These are phyloP conservation scores for Aphrophora alni DNA, from an alignment of 2,888 invertebrate species.

Conservation along the genomic window DNA sequence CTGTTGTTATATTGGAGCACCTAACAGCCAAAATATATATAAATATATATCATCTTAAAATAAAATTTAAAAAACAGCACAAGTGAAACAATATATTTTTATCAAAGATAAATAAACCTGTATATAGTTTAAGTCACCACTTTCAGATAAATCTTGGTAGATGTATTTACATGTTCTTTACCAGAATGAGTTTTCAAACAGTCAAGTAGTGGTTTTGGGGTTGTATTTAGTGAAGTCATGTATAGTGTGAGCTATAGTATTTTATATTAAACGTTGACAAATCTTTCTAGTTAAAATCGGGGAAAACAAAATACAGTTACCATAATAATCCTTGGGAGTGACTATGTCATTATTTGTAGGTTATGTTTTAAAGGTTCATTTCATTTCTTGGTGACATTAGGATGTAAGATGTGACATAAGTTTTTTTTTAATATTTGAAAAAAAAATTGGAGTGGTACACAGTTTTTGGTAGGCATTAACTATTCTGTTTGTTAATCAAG, in stretches of 20 bases:
- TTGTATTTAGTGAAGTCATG: conserved; percentile 30
- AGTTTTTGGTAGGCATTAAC: too few relatives aligned
- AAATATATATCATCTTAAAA: not conserved
- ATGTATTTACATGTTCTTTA: not conserved
- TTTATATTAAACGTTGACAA: conserved; percentile 36
- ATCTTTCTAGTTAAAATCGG: conserved; percentile 33
- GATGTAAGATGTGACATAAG: too few relatives aligned
- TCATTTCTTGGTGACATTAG: too few relatives aligned
- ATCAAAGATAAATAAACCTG: not conserved
- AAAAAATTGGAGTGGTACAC: too few relatives aligned
- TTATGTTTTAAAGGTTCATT: not conserved
- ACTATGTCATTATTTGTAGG: not conserved
- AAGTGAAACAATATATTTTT: not conserved
- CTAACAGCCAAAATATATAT: conserved; percentile 33
- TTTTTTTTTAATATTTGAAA: too few relatives aligned
- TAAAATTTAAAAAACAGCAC: not conserved
- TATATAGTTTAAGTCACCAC: not conserved
- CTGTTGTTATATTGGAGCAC: conserved; percentile 1
- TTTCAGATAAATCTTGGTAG: not conserved
- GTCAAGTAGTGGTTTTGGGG: not conserved
- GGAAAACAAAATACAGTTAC: conserved; percentile 30
- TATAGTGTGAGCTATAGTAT: conserved; percentile 37
- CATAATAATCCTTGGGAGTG: conserved; percentile 21
- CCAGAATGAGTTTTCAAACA: not conserved
- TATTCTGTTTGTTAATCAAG: too few relatives aligned